Evolutionary conservation across 2,888 invertebrate genomes (phyloP).

Genomic region (Mesoligia furuncula): DNA sequence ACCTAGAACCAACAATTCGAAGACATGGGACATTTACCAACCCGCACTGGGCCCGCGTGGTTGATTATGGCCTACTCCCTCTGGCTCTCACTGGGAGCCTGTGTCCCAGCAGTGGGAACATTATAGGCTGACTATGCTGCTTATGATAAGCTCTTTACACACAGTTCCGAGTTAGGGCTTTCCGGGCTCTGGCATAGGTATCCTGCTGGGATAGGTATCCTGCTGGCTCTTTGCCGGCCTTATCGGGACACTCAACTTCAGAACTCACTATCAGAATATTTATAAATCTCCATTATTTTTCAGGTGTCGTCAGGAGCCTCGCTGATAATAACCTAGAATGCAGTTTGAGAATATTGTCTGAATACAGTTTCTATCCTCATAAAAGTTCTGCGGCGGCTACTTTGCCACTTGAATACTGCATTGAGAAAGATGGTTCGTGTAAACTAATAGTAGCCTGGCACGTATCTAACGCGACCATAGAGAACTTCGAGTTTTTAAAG

Average conservation of each 20-base stretch:
- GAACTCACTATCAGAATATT: not conserved
- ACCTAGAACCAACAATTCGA: not conserved
- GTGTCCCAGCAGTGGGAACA: not conserved
- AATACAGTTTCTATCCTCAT: conserved; percentile 83
- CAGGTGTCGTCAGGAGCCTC: conserved; percentile 80
- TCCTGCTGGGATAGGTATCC: not conserved
- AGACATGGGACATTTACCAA: not conserved
- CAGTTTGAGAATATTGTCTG: conserved; percentile 79
- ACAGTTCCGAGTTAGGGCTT: not conserved
- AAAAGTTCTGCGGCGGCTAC: conserved; percentile 63
- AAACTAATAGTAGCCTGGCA: conserved; percentile 85
- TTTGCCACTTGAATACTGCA: conserved; percentile 83
- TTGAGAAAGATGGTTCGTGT: conserved; percentile 79
- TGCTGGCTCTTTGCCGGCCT: not conserved
- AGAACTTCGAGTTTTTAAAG: conserved; percentile 84
- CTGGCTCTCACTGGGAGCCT: not conserved
- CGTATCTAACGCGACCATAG: conserved; percentile 80
- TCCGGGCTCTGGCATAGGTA: not conserved
- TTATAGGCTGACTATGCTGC: not conserved
- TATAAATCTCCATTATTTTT: conserved; percentile 24
- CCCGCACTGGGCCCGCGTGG: not conserved
- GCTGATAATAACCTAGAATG: conserved; percentile 78
- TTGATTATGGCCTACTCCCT: not conserved
- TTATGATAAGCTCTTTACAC: not conserved
- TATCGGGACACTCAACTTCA: not conserved